These are phyloP conservation scores for Myripristis jacobus DNA, from an alignment of 2,797 vertebrate species.

Conservation along the genomic window DNA sequence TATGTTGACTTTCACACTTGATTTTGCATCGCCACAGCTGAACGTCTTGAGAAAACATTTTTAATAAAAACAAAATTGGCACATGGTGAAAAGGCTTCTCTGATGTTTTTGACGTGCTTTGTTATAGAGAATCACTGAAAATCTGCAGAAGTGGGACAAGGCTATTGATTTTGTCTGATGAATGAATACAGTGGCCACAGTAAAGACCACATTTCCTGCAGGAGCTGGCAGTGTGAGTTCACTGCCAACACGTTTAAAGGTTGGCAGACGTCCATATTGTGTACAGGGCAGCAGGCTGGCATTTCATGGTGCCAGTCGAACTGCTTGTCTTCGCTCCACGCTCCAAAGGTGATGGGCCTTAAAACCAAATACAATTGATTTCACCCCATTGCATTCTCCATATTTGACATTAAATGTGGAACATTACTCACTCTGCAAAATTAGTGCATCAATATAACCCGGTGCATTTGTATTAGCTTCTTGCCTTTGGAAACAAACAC, in stretches of 20 bases:
- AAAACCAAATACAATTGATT: slow-evolving; percentile 30
- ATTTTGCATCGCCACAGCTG: slow-evolving; percentile 15
- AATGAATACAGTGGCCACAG: neutral
- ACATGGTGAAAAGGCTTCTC: neutral
- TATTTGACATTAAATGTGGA: slow-evolving; percentile 41
- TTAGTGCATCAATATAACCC: slow-evolving; percentile 46
- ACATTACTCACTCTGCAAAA: slow-evolving; percentile 57
- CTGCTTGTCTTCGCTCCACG: no score
- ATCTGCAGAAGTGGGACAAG: neutral
- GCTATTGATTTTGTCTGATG: slow-evolving; percentile 10
- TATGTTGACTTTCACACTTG: no score
- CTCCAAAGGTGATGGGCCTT: neutral
- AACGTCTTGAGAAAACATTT: slow-evolving; percentile 3
- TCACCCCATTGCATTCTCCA: neutral
- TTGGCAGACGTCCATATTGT: neutral
- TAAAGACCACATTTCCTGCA: neutral
- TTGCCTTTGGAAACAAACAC: slow-evolving; percentile 16
- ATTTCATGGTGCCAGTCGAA: neutral
- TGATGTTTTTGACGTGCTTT: neutral
- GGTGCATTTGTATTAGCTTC: slow-evolving; percentile 39
- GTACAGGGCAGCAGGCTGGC: neutral
- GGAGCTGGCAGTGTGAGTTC: neutral
- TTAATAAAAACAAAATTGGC: slow-evolving; percentile 20
- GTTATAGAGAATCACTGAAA: neutral
- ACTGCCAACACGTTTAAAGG: neutral